Evolutionary conservation across 2,797 vertebrate genomes (phyloP).

Genomic region (Heterohyrax brucei): DNA sequence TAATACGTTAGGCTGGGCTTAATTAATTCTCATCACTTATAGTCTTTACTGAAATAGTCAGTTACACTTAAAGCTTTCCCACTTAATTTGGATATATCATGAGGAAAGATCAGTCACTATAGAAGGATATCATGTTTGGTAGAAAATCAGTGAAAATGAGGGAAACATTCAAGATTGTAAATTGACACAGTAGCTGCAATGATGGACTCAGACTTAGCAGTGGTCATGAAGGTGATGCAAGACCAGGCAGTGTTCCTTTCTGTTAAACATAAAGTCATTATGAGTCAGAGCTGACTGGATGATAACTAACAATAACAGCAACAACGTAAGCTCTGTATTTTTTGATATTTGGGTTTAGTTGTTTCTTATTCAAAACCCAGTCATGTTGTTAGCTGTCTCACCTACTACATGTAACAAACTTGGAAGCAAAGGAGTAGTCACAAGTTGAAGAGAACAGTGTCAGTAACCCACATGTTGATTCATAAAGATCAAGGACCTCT

Average conservation of each 20-base stretch:
- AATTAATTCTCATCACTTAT: not conserved
- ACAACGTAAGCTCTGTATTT: not conserved
- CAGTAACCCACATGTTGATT: fast-evolving
- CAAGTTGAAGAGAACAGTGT: not conserved
- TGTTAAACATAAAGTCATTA: not conserved
- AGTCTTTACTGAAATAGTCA: slow-evolving; percentile 2
- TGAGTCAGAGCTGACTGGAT: not conserved
- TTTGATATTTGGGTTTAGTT: not conserved
- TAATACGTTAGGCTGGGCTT: not conserved
- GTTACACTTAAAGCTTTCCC: not conserved
- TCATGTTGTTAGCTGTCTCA: not conserved
- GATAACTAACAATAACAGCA: not conserved
- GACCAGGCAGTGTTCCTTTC: not conserved
- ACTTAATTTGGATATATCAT: not conserved
- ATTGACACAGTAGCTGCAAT: not conserved
- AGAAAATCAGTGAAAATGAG: not conserved
- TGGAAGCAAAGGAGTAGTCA: not conserved
- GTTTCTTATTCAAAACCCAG: not conserved
- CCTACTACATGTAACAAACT: not conserved
- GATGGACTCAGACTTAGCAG: not conserved
- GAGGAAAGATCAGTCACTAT: not conserved
- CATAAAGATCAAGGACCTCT: not conserved
- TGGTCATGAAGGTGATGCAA: not conserved
- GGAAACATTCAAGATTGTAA: not conserved
- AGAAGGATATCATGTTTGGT: not conserved